A percentile compares a stretch with the other conserved stretches of the same genome.
Conservation (phyloP, 2,888 invertebrate genomes). For the Tetragnatha montana region DNA sequence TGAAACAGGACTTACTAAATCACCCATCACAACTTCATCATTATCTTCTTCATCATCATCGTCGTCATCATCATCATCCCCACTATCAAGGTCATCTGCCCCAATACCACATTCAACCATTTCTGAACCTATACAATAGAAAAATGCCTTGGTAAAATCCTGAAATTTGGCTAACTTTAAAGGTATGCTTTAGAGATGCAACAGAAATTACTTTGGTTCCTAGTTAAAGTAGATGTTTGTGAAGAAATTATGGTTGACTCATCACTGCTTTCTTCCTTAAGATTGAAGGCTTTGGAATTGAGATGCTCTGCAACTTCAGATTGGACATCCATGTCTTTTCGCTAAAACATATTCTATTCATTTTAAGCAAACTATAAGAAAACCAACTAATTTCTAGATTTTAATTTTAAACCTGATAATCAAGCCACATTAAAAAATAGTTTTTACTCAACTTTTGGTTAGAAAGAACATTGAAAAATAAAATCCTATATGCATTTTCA, state of each 20-base stretch:
- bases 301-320: constrained; percentile 61
- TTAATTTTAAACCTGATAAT: neutral
- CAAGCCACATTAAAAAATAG: too few relatives aligned
- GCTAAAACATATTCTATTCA: constrained; percentile 13
- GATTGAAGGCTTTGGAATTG: constrained; percentile 59
- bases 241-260: constrained; percentile 97
- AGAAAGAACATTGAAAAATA: neutral
- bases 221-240: constrained; percentile 94
- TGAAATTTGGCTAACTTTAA: neutral
- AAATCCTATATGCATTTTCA: too few relatives aligned
- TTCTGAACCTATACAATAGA: constrained; percentile 29
- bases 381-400: neutral
- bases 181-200: neutral
- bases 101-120: constrained; percentile 56
- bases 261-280: constrained; percentile 93
- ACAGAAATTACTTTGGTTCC: constrained; percentile 80
- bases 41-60: constrained; percentile 77
- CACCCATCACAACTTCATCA: constrained; percentile 74
- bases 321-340: constrained; percentile 57
- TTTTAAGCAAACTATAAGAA: neutral
- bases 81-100: constrained; percentile 76
- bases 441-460: neutral
- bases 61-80: constrained; percentile 80
- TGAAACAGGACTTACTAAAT: constrained; percentile 36
- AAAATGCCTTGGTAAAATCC: neutral